Base-by-base conservation (phyloP, 2,113 vertebrate species). In the Rhadina sibilatrix region DNA sequence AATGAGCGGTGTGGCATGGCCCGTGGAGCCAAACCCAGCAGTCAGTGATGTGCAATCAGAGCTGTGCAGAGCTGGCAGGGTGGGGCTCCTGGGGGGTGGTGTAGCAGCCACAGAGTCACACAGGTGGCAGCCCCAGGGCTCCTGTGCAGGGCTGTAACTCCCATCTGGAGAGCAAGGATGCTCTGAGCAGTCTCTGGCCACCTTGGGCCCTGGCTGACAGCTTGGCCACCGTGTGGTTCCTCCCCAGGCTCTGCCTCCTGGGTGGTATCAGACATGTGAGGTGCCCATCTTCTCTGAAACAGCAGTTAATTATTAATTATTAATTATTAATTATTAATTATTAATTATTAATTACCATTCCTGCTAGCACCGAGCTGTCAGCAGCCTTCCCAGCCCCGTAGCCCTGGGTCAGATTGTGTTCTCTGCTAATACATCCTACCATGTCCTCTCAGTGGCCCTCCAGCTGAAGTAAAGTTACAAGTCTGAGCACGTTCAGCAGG, bases 61-160 rank as follows among this genome's bases (percentile, higher is more conserved):
- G 15, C 8, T 0, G 2, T 30, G 23, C 44, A 46, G 44, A 21
- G 44, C 13, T 46, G 70, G 53, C 83, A 65, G 86, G 57, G 15
- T 28, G 61, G 22, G 6, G 57, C 69, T 3, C 8, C 40, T 50
- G 21, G 38, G 1, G n/a, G 13, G 5, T 30, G 16, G 4, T 63
- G 38, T 6, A 18, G 9, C 16, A 11, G 5, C 38, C 50, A 7
- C 42, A 10, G 15, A 2, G 1, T 5, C 0, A 4, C 56, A 18
- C 23, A 12, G 47, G 47, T 27, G 21, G 1, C 25, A 9, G 63
- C 66, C 28, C 46, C 5, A 1, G 6, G 0, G 23, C 21, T 30
- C 1, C 1, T 11, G 46, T 4, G 8, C 50, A 9, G 24, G 3
- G 8, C 13, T 0, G 0, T 21, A 2, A 25, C 20, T 0, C 3